Evolutionary conservation across 1,140 invertebrate species (phyloP).

Genomic region (Macrobrachium rosenbergii): DNA sequence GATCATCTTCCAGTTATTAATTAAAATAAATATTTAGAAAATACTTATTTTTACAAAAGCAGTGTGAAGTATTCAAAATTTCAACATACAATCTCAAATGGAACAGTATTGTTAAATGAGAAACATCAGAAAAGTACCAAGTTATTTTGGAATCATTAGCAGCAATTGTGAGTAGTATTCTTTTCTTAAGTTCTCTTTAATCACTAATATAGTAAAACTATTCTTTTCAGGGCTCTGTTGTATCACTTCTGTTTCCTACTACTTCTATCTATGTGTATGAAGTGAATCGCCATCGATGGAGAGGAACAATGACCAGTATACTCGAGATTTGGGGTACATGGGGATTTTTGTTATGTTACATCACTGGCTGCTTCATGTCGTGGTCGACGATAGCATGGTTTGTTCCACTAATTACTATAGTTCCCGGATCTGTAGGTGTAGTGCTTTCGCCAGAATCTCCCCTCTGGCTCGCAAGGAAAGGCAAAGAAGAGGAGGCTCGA

Average conservation of each 20-base stretch:
- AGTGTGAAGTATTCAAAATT: too few relatives aligned
- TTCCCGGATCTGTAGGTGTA: background rate
- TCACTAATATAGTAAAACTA: background rate
- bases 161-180: too few relatives aligned
- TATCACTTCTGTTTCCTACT: background rate
- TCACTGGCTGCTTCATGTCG: background rate
- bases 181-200: too few relatives aligned
- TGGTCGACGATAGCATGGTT: conserved; percentile 2
- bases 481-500: conserved; percentile 1
- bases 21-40: too few relatives aligned
- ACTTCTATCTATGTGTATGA: conserved; percentile 2
- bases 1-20: too few relatives aligned
- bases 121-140: too few relatives aligned
- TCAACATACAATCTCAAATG: too few relatives aligned
- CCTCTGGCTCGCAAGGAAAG: background rate
- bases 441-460: conserved; percentile 8
- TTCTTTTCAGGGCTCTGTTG: background rate
- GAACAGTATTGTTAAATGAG: too few relatives aligned
- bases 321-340: background rate
- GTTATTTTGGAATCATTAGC: too few relatives aligned
- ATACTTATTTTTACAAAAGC: too few relatives aligned
- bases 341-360: background rate
- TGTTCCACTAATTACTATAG: background rate
- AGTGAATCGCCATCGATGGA: background rate
- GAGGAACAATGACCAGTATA: background rate